Percentiles rank a stretch among this genome's conserved stretches.
Conservation (phyloP, 2,113 vertebrate genomes). For the Psophia crepitans region DNA sequence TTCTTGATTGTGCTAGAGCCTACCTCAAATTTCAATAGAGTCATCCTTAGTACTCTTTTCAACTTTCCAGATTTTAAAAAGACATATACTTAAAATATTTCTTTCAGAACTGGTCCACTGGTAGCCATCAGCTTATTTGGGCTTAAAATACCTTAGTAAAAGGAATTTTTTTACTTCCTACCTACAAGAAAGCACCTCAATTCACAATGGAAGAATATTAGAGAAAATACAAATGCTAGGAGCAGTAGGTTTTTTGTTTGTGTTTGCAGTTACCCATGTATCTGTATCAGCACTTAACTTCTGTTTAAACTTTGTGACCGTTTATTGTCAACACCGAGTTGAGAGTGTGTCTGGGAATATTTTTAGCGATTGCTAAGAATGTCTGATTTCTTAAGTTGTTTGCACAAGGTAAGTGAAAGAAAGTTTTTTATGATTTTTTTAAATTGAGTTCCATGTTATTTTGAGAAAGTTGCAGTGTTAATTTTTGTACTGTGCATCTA, state of each 20-base stretch:
- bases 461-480: not conserved
- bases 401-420: not conserved
- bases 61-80: not conserved
- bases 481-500: not conserved
- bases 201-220: not conserved
- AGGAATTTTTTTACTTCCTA: not conserved
- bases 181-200: not conserved
- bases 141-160: not conserved
- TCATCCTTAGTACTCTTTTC: not conserved
- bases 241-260: not conserved
- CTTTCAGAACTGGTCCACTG: not conserved
- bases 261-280: not conserved
- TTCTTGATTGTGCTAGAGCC: not conserved
- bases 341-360: not conserved
- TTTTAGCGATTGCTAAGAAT: not conserved
- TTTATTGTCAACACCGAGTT: not conserved
- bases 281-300: not conserved
- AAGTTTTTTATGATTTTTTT: not conserved
- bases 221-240: not conserved
- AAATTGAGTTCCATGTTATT: not conserved
- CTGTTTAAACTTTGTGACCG: not conserved
- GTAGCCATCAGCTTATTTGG: not conserved
- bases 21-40: not conserved
- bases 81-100: not conserved
- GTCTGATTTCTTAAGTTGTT: not conserved